Evolutionary conservation across 2,797 vertebrate genomes (phyloP), one percentile per base, ranked within the genome.

Genomic region (Brachymystax lenok): DNA sequence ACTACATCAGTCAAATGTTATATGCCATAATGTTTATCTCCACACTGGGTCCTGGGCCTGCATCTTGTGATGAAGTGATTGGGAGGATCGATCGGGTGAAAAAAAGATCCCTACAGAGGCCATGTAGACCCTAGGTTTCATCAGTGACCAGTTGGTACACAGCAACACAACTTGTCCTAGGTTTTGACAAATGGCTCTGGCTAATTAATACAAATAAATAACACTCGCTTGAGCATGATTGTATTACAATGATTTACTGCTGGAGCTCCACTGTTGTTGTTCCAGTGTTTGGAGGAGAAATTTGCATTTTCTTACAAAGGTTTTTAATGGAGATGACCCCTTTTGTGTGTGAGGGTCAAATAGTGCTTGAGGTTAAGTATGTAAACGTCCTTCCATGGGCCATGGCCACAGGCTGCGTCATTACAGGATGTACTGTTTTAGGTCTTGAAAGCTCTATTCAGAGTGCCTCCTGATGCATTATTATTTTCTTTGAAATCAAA

Each of bases 1-100:
- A 64, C 8, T 2, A 13, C 5, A 28, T 27, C 17, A 14, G 61
- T 64, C 21, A 64, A 63, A 63, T 4, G 5, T 17, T 2, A 24
- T 27, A 30, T 3, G 27, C 3, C 0, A 64, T 3, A 7, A 63
- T 7, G 4, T 21, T 24, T n/a, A 21, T 28, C 19, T 61, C 2
- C 17, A 61, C 56, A 19, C 7, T 51, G 52, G 17, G 3, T 71
- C 35, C 40, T 19, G 3, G 52, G 52, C 17, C 52, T 56, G 28
- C 30, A 16, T 50, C 8, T 51, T 50, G 73, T 51, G 52, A 68
- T 33, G 14, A 67, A 80, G 84, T 51, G 56, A 40, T 21, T 30
- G 16, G 12, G 30, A n/a, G 19, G 2, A 40, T 69, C 19, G n/a
- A 69, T 40, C 3, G 17, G 33, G n/a, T n/a, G 0, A 35, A 69